Evolutionary conservation across 2,113 vertebrate species (phyloP).

Genomic region (Narcine bancroftii): DNA sequence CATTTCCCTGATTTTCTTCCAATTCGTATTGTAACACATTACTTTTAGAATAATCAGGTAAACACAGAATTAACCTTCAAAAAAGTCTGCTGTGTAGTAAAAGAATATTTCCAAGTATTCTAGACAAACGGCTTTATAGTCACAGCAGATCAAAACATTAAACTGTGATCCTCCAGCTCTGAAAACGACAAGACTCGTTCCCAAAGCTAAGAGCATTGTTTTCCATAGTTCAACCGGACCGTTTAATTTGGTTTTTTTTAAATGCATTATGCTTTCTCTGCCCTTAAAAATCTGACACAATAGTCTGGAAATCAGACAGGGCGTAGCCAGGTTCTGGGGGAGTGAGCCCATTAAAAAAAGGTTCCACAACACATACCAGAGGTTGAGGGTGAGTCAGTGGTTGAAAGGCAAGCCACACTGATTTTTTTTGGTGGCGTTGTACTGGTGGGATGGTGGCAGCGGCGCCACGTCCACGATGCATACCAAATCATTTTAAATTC

Average conservation of each 20-base stretch:
- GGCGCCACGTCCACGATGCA: too few relatives aligned
- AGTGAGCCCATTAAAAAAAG: too few relatives aligned
- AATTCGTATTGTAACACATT: background rate
- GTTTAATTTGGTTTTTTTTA: background rate
- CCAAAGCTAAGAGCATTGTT: background rate
- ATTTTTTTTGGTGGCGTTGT: too few relatives aligned
- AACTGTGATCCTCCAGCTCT: background rate
- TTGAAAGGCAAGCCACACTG: too few relatives aligned
- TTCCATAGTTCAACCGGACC: background rate
- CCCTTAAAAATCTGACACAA: background rate
- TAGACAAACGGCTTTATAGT: background rate
- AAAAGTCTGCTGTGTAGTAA: background rate
- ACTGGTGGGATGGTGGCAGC: too few relatives aligned
- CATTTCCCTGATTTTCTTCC: background rate
- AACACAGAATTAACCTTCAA: background rate
- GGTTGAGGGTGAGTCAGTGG: too few relatives aligned
- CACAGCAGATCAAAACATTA: background rate
- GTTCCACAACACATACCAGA: too few relatives aligned
- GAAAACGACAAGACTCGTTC: background rate
- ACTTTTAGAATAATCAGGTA: background rate
- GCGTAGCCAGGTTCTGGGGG: too few relatives aligned
- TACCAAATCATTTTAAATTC: too few relatives aligned
- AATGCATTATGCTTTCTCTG: background rate
- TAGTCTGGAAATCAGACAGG: background rate
- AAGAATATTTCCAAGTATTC: background rate